Conservation (phyloP, 2,888 invertebrate genomes). For the Keiferia lycopersicella region DNA sequence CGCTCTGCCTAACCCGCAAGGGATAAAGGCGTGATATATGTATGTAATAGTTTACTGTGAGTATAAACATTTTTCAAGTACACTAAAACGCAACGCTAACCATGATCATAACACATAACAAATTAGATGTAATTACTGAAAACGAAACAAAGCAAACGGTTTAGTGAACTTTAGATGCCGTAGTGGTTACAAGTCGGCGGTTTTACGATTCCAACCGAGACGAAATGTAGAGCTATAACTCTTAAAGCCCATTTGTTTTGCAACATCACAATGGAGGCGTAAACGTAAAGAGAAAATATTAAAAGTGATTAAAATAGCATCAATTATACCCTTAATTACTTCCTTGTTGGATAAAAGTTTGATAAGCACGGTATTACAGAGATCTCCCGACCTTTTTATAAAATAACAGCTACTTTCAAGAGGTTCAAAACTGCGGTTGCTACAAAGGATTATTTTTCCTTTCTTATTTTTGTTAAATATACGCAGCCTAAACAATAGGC, state of each 20-base stretch:
- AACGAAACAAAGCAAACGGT: constrained; percentile 7
- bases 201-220: constrained; percentile 19
- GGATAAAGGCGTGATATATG: too few relatives aligned
- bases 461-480: neutral
- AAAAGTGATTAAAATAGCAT: constrained; percentile 41
- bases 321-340: constrained; percentile 38
- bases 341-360: constrained; percentile 28
- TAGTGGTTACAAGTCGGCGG: constrained; percentile 7
- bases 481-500: too few relatives aligned
- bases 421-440: neutral
- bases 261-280: constrained; percentile 19
- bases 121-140: constrained; percentile 11
- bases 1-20: too few relatives aligned
- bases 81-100: neutral
- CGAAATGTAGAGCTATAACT: constrained; percentile 24
- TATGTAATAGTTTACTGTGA: too few relatives aligned
- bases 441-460: neutral
- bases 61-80: neutral
- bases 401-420: neutral
- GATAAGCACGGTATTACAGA: constrained; percentile 12
- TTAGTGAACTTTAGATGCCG: neutral
- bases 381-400: constrained; percentile 12
- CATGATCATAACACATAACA: neutral
- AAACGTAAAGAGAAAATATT: constrained; percentile 32
- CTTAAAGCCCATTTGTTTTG: constrained; percentile 25